Evolutionary conservation across 2,797 vertebrate species (phyloP).

Genomic region (Oophaga sylvatica): DNA sequence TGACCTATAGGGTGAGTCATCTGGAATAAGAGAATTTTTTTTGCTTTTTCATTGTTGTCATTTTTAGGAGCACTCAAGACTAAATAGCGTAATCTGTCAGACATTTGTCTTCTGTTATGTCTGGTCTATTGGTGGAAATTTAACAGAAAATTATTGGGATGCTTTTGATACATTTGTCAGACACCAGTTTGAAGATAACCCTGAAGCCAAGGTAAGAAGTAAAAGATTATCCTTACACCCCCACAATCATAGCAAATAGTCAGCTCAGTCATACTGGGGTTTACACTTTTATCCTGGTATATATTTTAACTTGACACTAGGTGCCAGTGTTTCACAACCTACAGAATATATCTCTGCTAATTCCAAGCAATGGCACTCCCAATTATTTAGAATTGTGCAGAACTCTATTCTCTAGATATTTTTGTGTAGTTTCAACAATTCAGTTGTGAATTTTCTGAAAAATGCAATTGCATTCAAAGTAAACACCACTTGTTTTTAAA

Average conservation of each 20-base stretch:
- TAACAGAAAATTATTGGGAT: slow-evolving; percentile 78
- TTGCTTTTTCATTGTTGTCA: neutral
- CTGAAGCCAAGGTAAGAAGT: slow-evolving; percentile 75
- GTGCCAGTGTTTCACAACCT: neutral
- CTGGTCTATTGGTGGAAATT: slow-evolving; percentile 82
- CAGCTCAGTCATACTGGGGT: neutral
- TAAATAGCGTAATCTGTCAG: slow-evolving; percentile 77
- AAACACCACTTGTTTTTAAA: no score
- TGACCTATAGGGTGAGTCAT: no score
- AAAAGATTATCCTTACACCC: neutral
- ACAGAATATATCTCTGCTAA: neutral
- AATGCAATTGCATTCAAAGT: neutral
- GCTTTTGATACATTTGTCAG: slow-evolving; percentile 80
- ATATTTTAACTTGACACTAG: neutral
- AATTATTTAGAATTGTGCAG: neutral
- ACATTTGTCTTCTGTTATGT: slow-evolving; percentile 86
- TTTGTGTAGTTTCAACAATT: neutral
- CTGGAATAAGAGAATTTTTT: neutral
- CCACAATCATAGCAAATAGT: neutral
- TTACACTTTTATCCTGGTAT: neutral
- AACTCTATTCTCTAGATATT: neutral
- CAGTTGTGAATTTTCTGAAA: neutral
- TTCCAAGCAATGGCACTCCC: neutral
- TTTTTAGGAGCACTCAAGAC: slow-evolving; percentile 75
- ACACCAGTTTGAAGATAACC: slow-evolving; percentile 80